Percentiles rank a stretch among this genome's conserved stretches.
phyloP scores from a whole-genome alignment of 2,113 vertebrate genomes.

The Paramormyrops kingsleyae region DNA sequence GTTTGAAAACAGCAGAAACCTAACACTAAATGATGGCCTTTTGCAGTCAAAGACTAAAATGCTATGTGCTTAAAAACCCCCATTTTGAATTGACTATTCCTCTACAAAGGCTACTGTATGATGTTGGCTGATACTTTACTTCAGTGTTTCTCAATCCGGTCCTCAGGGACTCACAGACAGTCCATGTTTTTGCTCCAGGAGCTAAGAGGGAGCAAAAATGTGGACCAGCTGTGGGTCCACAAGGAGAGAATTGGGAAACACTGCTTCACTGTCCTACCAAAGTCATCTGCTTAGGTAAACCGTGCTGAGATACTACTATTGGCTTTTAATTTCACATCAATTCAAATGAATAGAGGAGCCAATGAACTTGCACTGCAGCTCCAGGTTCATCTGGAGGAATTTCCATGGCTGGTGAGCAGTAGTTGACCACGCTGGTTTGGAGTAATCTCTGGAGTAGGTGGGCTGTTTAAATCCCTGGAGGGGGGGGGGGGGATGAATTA shows the following conservation, averaged over 20 bases:
- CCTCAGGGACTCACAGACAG: too few species aligned
- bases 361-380: slow-evolving; percentile 35
- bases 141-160: too few species aligned
- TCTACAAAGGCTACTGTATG: not conserved
- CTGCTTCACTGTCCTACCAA: not conserved
- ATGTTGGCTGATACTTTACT: not conserved
- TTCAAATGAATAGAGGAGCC: not conserved
- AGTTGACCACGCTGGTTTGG: slow-evolving; percentile 43
- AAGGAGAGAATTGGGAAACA: not conserved
- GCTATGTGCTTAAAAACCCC: not conserved
- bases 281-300: not conserved
- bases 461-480: slow-evolving; percentile 62
- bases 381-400: slow-evolving; percentile 48
- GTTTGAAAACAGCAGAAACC: not conserved
- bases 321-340: not conserved
- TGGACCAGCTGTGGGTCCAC: not conserved
- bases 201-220: too few species aligned
- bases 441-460: slow-evolving; percentile 55
- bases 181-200: too few species aligned
- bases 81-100: not conserved
- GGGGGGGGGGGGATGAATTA: slow-evolving; percentile 61
- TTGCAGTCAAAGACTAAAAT: not conserved
- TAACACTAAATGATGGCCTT: not conserved
- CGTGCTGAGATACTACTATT: not conserved
- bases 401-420: slow-evolving; percentile 57